Evolutionary conservation across 2,113 vertebrate species (phyloP).

Genomic region (Cynopterus brachyotis): DNA sequence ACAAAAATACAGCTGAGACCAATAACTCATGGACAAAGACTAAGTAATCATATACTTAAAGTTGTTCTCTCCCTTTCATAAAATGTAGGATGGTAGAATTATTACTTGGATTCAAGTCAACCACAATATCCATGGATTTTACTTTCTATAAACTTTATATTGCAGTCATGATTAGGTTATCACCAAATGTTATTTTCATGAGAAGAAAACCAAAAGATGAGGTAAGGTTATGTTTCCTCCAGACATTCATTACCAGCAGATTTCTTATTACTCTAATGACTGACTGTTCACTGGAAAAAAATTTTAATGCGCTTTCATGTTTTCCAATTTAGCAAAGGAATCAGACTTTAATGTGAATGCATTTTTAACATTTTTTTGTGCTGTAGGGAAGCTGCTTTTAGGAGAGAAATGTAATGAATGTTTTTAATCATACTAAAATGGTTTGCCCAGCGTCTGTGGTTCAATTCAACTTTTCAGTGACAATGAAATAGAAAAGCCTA

Average conservation of each 20-base stretch:
- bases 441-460: conserved; percentile 40
- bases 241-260: conserved; percentile 49
- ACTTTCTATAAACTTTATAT: conserved; percentile 36
- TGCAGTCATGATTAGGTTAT: conserved; percentile 17
- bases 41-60: not conserved
- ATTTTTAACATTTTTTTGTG: conserved; percentile 71
- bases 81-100: not conserved
- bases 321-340: conserved; percentile 72
- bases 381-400: conserved; percentile 70
- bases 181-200: conserved; percentile 22
- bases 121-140: conserved; percentile 3
- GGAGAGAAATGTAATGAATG: conserved; percentile 72
- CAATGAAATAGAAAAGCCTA: conserved; percentile 59
- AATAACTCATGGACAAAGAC: not conserved
- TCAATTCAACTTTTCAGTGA: conserved; percentile 63
- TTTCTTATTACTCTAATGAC: conserved; percentile 67
- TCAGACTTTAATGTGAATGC: conserved; percentile 61
- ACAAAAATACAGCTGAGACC: not conserved
- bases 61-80: conserved; percentile 5
- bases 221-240: not conserved
- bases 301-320: conserved; percentile 59
- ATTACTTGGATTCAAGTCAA: conserved; percentile 46
- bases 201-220: conserved; percentile 35
- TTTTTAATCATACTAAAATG: conserved; percentile 74
- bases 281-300: conserved; percentile 41